Evolutionary conservation across 1,140 invertebrate species (phyloP).

Genomic region (Cotesia vestalis): DNA sequence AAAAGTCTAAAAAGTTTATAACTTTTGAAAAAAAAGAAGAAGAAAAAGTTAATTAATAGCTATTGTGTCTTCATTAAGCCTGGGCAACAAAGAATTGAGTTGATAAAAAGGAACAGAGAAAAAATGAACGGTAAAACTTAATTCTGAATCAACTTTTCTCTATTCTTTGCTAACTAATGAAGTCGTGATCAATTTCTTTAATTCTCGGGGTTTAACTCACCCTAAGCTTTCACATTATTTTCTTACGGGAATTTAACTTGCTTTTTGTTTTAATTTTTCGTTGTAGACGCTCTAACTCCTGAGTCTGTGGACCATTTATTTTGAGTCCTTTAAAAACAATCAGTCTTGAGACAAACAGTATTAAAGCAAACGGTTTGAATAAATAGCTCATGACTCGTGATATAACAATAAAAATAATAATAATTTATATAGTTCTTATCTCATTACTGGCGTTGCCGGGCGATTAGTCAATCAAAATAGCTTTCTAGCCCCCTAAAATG

Average conservation of each 20-base stretch:
- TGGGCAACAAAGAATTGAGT: neutral
- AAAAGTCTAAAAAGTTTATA: too few relatives aligned
- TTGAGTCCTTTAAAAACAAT: constrained; percentile 20
- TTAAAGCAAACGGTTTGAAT: neutral
- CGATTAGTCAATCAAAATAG: constrained; percentile 12
- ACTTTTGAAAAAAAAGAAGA: too few relatives aligned
- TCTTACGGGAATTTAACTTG: constrained; percentile 44
- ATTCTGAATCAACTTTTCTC: constrained; percentile 13
- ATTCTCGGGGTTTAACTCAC: constrained; percentile 12
- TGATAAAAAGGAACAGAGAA: neutral
- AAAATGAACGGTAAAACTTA: constrained; percentile 1
- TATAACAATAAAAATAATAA: neutral
- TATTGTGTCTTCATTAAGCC: neutral
- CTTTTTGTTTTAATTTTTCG: constrained; percentile 18
- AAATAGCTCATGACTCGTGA: constrained; percentile 11
- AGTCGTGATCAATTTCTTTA: constrained; percentile 20
- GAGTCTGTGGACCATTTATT: neutral
- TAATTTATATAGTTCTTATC: too few relatives aligned
- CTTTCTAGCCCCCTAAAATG: constrained; percentile 12
- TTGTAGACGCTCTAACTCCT: constrained; percentile 1
- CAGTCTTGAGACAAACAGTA: neutral
- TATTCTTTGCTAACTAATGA: constrained; percentile 16
- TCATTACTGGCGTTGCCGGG: too few relatives aligned
- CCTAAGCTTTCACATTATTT: constrained; percentile 43
- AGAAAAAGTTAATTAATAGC: too few relatives aligned